Conservation (phyloP, 2,113 vertebrate species). For the Pithys albifrons region DNA sequence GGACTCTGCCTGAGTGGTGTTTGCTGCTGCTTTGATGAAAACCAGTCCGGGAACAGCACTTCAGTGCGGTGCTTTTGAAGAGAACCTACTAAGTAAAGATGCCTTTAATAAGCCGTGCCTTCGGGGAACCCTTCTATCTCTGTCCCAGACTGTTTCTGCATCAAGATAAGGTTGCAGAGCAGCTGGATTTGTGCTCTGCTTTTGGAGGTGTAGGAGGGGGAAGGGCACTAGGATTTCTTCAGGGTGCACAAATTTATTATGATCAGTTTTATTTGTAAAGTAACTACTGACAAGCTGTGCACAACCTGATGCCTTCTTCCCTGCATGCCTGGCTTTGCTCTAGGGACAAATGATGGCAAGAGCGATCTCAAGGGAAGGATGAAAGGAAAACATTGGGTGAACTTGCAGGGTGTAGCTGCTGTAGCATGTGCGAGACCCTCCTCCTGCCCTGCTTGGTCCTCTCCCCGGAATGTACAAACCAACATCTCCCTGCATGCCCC, state of each 20-base stretch:
- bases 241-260: background rate
- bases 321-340: background rate
- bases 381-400: background rate
- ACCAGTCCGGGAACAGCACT: background rate
- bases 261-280: background rate
- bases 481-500: background rate
- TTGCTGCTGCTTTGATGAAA: background rate
- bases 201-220: background rate
- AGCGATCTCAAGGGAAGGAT: background rate
- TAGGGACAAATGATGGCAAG: rapidly evolving
- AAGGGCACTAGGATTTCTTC: background rate
- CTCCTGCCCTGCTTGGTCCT: background rate
- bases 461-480: background rate
- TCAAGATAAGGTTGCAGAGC: constrained; percentile 44
- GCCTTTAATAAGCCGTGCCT: constrained; percentile 51
- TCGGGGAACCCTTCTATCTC: background rate
- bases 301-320: background rate
- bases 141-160: background rate
- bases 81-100: background rate
- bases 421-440: background rate
- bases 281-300: background rate
- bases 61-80: background rate
- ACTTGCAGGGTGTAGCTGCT: background rate
- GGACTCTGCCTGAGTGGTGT: background rate
- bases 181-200: constrained; percentile 3